Percentiles rank a stretch among this genome's conserved stretches.
phyloP scores from a whole-genome alignment of 2,888 invertebrate genomes.

The Craniophora ligustri region DNA sequence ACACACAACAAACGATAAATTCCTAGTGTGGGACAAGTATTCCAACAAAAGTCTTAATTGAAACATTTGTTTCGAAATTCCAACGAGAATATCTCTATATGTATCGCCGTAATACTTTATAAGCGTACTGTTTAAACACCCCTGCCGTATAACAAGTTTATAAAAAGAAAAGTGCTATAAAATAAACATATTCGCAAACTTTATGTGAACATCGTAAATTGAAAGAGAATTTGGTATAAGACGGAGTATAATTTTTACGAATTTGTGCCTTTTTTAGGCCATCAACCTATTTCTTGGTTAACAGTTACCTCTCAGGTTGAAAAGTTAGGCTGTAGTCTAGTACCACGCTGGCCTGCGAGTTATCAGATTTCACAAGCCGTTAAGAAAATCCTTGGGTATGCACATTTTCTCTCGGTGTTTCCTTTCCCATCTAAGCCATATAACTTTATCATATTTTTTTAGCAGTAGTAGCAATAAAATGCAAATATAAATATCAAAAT shows the following conservation, averaged over 20 bases:
- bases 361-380: too few species aligned
- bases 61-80: background rate
- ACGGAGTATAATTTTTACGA: conserved; percentile 39
- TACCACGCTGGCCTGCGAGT: too few species aligned
- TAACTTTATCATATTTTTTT: too few species aligned
- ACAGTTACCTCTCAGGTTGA: too few species aligned
- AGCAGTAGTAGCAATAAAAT: too few species aligned
- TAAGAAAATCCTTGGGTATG: too few species aligned
- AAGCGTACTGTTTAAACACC: conserved; percentile 12
- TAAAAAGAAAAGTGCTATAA: conserved; percentile 44
- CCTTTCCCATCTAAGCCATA: too few species aligned
- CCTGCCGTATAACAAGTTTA: conserved; percentile 31
- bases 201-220: conserved; percentile 52
- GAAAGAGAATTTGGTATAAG: conserved; percentile 48
- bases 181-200: conserved; percentile 50
- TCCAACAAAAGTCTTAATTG: background rate
- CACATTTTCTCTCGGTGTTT: too few species aligned
- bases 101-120: background rate
- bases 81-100: background rate
- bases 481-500: too few species aligned
- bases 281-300: too few species aligned
- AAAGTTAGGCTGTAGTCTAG: too few species aligned
- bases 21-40: background rate
- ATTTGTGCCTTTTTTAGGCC: conserved; percentile 36
- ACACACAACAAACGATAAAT: too few species aligned